Evolutionary conservation across 2,113 vertebrate genomes (phyloP).

Genomic region (Notothenia rossii): DNA sequence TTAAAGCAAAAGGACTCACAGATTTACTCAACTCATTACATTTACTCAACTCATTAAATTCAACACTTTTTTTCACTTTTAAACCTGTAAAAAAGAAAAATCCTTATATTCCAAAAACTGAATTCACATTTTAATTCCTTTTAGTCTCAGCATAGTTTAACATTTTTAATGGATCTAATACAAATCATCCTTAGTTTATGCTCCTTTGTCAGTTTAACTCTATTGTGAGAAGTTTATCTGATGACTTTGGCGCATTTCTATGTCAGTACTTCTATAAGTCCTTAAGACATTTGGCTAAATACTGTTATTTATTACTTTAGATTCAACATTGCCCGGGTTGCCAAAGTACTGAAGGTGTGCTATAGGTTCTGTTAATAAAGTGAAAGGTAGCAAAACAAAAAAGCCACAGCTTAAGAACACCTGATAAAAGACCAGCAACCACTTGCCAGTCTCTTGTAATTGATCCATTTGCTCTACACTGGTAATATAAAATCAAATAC

Average conservation of each 20-base stretch:
- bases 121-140: too few relatives aligned
- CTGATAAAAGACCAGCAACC: conserved; percentile 1
- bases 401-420: background rate
- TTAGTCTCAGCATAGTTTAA: background rate
- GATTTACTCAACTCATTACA: too few relatives aligned
- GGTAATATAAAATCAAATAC: background rate
- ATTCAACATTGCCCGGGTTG: background rate
- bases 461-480: background rate
- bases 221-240: background rate
- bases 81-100: too few relatives aligned
- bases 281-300: background rate
- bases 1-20: too few relatives aligned
- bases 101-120: background rate
- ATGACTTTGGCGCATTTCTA: background rate
- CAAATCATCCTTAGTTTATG: background rate
- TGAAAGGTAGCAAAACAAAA: background rate
- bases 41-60: too few relatives aligned
- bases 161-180: background rate
- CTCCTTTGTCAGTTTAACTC: background rate
- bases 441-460: background rate
- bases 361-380: background rate
- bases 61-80: too few relatives aligned
- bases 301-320: background rate
- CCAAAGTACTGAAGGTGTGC: background rate
- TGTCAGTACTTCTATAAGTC: too few relatives aligned